These are phyloP conservation scores for Loxodonta africana DNA, from an alignment of 2,113 vertebrate species.

Conservation along the genomic window DNA sequence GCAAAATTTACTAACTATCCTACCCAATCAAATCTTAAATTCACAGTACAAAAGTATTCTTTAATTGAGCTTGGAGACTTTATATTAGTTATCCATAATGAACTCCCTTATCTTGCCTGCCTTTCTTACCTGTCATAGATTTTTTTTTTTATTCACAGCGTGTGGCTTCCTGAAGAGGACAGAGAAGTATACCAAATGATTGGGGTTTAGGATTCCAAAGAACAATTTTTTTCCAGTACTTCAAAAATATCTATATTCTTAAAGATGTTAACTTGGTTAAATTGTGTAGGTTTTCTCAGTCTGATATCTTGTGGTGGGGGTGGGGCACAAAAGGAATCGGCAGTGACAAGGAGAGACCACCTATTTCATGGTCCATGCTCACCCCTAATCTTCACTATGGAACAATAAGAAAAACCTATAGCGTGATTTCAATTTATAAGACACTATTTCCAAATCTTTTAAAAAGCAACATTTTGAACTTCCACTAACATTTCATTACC, in stretches of 20 bases:
- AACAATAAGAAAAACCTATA: neutral
- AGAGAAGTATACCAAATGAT: neutral
- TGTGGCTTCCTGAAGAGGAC: neutral
- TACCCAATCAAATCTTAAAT: neutral
- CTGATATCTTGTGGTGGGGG: neutral
- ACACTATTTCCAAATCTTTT: neutral
- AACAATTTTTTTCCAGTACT: neutral
- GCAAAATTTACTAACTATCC: neutral
- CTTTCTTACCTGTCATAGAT: neutral
- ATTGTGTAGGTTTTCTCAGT: neutral
- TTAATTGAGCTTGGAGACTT: neutral
- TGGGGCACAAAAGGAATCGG: fast-evolving
- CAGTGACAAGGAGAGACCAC: neutral
- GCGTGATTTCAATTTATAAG: neutral
- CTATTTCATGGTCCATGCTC: fast-evolving
- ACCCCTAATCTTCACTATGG: neutral
- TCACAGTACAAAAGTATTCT: neutral
- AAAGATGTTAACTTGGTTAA: neutral
- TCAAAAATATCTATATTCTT: neutral
- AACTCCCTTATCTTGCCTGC: neutral
- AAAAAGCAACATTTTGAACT: neutral
- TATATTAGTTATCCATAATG: neutral
- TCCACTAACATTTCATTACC: neutral
- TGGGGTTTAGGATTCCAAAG: neutral
- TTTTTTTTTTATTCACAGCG: neutral